phyloP scores from a whole-genome alignment of 2,113 vertebrate genomes.

The Anarrhichthys ocellatus region DNA sequence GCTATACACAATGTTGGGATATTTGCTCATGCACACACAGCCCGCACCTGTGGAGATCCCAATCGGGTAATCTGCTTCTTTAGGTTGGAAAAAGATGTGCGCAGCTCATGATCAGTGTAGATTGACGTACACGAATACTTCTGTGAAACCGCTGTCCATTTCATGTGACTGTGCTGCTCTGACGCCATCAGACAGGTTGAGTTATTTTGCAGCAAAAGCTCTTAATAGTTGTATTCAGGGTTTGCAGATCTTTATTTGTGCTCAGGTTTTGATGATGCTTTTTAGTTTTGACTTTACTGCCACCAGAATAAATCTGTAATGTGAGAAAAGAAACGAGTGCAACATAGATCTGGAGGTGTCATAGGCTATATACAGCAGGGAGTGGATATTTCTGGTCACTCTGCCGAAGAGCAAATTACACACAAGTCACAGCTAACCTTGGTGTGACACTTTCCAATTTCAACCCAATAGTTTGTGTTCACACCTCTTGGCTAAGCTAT shows the following conservation, averaged over 20 bases:
- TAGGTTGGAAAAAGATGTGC: neutral
- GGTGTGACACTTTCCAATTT: conserved; percentile 81
- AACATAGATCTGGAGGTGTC: conserved; percentile 56
- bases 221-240: neutral
- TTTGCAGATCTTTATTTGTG: neutral
- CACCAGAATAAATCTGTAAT: conserved; percentile 43
- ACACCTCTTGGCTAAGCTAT: conserved; percentile 75
- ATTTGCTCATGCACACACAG: too few species aligned
- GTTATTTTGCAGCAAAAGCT: neutral
- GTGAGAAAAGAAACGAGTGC: conserved; percentile 41
- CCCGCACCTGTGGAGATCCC: neutral
- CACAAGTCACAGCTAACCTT: conserved; percentile 74
- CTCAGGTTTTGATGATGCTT: neutral
- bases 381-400: conserved; percentile 75
- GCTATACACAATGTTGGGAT: neutral
- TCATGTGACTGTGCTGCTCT: neutral
- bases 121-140: neutral
- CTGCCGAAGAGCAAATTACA: conserved; percentile 71
- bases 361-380: conserved; percentile 62
- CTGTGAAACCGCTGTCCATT: neutral
- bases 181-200: neutral
- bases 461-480: conserved; percentile 77
- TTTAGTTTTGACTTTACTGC: neutral
- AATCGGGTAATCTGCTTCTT: neutral
- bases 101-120: neutral